phyloP scores from a whole-genome alignment of 2,888 invertebrate species.

The Tipula vernalis region DNA sequence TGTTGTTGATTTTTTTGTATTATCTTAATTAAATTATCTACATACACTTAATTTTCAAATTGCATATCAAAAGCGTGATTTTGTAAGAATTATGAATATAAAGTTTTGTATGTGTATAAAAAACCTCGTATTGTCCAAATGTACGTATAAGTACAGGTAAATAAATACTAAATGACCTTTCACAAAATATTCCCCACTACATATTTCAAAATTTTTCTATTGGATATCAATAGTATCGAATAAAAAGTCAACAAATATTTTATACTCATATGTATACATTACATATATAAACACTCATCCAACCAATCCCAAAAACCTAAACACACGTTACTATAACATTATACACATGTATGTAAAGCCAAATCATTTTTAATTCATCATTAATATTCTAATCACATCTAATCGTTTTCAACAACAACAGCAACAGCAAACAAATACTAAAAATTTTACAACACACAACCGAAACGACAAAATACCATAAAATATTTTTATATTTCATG shows the following conservation, averaged over 20 bases:
- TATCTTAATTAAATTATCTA: background rate
- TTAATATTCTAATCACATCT: background rate
- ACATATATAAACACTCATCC: background rate
- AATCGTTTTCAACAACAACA: background rate
- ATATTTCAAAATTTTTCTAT: background rate
- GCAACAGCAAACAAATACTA: background rate
- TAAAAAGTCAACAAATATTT: background rate
- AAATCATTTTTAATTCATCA: background rate
- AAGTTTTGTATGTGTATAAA: background rate
- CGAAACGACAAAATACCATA: background rate
- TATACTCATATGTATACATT: background rate
- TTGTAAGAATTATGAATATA: background rate
- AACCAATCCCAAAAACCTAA: background rate
- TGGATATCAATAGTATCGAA: background rate
- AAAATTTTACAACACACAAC: background rate
- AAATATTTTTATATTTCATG: background rate
- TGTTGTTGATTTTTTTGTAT: background rate
- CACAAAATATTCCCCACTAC: background rate
- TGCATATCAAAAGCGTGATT: background rate
- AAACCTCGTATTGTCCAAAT: background rate
- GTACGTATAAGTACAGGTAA: background rate
- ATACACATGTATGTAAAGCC: background rate
- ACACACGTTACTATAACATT: background rate
- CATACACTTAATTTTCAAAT: background rate
- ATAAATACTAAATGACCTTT: background rate